Evolutionary conservation across 2,113 vertebrate genomes (phyloP), one percentile per base, ranked within the genome.

Genomic region (Gallinago jamesoni): DNA sequence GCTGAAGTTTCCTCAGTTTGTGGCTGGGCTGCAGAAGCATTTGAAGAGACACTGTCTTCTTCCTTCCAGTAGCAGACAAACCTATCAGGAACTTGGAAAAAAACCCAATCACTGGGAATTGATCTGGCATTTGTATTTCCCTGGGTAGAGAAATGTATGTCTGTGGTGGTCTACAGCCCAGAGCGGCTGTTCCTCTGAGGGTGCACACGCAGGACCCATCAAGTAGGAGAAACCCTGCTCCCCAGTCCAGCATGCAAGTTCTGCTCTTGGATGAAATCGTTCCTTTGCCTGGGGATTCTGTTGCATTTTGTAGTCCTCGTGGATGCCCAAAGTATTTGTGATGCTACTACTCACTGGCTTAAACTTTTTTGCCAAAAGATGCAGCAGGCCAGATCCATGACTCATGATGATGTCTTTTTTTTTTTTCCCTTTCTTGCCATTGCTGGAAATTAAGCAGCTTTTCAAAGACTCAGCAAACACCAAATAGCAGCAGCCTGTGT

Each of bases 321-420:
- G 3, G 39, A 78, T 87, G 80, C 77, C 53, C 86, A 91, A 91
- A 31, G 78, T 78, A 74, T 72, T 84, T 16, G 1, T 75, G 68
- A 41, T 90, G n/a, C 52, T 88, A 50, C 24, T 78, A 87, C 92
- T 53, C 75, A n/a, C 60, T 82, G 80, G 27, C 92, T 93, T 89
- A 84, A 88, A 22, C 25, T 74, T 83, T 18, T 76, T 85, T 90
- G 73, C 60, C 48, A 64, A 81, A 89, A 81, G 73, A 47, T 70
- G 23, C 31, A 75, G 31, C 74, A 55, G 77, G 41, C 83, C 83
- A 94, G 90, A 90, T 89, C 52, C 35, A 50, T 95, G 93, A 96
- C 73, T 96, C 81, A 75, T 57, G 33, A 68, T 72, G 56, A 87
- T 63, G 21, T 69, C 3, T 70, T 2, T 48, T 45, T 45, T 45